These are phyloP conservation scores for Julus scanicus DNA, from an alignment of 2,888 invertebrate genomes.

Conservation along the genomic window DNA sequence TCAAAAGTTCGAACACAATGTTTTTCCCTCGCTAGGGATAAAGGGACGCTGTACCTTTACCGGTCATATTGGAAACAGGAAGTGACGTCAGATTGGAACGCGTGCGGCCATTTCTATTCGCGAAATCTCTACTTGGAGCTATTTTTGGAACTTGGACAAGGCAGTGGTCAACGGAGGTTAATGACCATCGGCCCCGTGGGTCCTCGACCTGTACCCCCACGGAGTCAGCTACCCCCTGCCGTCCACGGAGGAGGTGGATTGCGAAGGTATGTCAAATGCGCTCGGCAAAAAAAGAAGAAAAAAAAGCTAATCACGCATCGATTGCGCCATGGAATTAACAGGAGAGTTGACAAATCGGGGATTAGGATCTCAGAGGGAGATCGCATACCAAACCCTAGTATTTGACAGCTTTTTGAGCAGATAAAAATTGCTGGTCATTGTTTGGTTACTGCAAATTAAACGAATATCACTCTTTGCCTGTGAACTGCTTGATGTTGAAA, in stretches of 20 bases:
- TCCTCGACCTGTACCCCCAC: slow-evolving; percentile 42
- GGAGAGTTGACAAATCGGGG: slow-evolving; percentile 35
- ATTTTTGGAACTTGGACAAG: background rate
- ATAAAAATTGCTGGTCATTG: background rate
- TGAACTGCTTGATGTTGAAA: background rate
- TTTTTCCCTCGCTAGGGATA: background rate
- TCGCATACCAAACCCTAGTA: background rate
- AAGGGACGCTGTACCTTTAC: background rate
- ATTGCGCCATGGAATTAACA: slow-evolving; percentile 29
- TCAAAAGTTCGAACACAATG: no score
- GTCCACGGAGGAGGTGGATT: slow-evolving; percentile 27
- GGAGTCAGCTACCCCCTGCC: slow-evolving; percentile 4
- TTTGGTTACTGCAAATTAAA: background rate
- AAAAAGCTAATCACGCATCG: background rate
- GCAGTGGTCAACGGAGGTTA: slow-evolving; percentile 29
- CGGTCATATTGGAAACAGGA: background rate
- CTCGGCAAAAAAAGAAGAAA: background rate
- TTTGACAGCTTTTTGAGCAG: background rate
- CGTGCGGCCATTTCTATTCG: background rate
- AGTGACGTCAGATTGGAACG: slow-evolving; percentile 23
- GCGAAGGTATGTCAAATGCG: slow-evolving; percentile 27
- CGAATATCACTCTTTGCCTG: background rate
- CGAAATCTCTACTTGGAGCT: background rate
- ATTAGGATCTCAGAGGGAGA: background rate
- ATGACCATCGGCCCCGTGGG: slow-evolving; percentile 38